phyloP scores from a whole-genome alignment of 2,113 vertebrate species.

The Nyctibius bracteatus region DNA sequence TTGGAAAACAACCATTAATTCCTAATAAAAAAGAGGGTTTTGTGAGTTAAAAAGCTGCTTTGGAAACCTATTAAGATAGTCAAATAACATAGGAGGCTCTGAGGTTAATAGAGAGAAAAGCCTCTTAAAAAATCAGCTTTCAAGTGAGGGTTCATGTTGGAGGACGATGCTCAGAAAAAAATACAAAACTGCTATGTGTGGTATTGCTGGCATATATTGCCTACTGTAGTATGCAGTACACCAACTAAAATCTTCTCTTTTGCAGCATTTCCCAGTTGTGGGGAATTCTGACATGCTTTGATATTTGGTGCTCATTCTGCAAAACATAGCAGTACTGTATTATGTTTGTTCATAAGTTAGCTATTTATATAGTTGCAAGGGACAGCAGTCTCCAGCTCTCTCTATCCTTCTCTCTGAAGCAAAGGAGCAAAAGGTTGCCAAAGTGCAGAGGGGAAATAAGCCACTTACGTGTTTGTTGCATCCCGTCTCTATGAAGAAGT shows the following conservation, averaged over 20 bases:
- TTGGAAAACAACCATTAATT: neutral
- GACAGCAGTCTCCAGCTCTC: neutral
- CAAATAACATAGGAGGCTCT: neutral
- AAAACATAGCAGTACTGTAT: neutral
- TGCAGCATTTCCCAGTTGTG: neutral
- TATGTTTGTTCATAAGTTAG: neutral
- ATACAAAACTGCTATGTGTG: neutral
- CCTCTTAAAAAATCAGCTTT: neutral
- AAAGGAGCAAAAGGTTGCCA: neutral
- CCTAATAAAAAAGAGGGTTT: neutral
- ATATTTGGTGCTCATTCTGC: neutral
- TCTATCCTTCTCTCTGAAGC: neutral
- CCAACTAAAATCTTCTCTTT: neutral
- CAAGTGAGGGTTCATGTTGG: neutral
- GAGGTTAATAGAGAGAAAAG: neutral
- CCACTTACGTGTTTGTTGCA: accelerated
- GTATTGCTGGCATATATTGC: neutral
- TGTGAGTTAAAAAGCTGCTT: neutral
- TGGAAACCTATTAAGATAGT: neutral
- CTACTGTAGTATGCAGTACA: neutral
- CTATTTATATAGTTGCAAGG: neutral
- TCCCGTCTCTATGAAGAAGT: neutral
- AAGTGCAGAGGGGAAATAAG: neutral
- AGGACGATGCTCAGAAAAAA: neutral
- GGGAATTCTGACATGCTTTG: neutral